These are phyloP conservation scores for Drosophila dunni DNA, from an alignment of 1,140 invertebrate species.

Conservation along the genomic window DNA sequence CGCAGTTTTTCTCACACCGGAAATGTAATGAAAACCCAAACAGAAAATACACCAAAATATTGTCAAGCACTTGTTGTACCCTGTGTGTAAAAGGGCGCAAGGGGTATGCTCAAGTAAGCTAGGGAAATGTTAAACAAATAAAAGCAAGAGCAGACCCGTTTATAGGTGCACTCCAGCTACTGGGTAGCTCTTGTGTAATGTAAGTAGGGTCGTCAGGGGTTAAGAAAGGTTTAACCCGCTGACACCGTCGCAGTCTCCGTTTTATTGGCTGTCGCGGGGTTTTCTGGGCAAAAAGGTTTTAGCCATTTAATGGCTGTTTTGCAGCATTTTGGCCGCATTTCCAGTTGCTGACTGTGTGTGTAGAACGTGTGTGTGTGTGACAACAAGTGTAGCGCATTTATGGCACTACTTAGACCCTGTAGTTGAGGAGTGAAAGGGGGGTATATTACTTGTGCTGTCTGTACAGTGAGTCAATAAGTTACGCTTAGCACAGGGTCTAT, in stretches of 20 bases:
- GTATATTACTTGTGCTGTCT: no score
- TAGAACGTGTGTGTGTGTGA: neutral
- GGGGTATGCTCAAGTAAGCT: neutral
- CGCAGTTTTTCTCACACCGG: slow-evolving; percentile 15
- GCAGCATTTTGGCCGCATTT: slow-evolving; percentile 24
- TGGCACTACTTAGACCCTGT: no score
- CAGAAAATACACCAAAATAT: slow-evolving; percentile 14
- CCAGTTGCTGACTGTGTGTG: neutral
- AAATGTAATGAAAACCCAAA: slow-evolving; percentile 38
- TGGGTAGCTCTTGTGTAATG: no score
- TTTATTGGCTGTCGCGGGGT: no score
- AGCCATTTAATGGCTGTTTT: slow-evolving; percentile 1
- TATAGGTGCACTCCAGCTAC: no score
- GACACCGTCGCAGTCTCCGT: neutral
- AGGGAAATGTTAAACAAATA: no score
- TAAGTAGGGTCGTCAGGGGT: no score
- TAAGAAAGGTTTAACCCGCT: neutral
- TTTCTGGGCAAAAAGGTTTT: neutral
- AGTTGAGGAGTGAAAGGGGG: no score
- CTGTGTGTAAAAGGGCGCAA: neutral
- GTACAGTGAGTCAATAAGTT: no score
- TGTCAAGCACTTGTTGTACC: slow-evolving; percentile 29
- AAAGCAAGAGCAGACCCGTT: no score
- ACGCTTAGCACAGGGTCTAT: no score
- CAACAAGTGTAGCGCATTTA: slow-evolving; percentile 10